Percentiles rank a stretch among this genome's conserved stretches.
phyloP scores from a whole-genome alignment of 2,797 vertebrate genomes.

The Pangasius sanitwongsei region DNA sequence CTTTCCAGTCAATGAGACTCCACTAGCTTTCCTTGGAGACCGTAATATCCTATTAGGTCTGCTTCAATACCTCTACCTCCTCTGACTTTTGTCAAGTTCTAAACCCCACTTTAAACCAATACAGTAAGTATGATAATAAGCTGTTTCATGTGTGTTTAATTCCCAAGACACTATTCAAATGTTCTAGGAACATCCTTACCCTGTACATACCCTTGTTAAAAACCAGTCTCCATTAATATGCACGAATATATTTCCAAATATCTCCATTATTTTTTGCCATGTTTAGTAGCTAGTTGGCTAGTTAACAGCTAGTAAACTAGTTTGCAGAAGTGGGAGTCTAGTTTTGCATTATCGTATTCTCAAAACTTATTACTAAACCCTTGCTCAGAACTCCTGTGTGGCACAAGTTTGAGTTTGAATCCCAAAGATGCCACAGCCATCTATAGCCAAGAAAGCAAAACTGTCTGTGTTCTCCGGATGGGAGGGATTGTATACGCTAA shows the following conservation, averaged over 20 bases:
- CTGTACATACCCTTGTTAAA: background rate
- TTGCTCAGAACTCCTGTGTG: background rate
- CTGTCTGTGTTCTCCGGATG: too few relatives aligned
- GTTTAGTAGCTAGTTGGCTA: background rate
- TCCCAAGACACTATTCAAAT: background rate
- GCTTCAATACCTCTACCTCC: background rate
- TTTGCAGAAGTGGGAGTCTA: background rate
- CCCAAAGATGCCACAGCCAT: too few relatives aligned
- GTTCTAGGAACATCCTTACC: background rate
- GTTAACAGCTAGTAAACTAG: background rate
- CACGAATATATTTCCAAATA: background rate
- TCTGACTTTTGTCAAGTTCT: background rate
- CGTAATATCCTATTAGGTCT: background rate
- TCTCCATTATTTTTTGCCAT: background rate
- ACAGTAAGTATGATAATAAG: background rate
- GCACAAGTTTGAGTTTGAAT: background rate
- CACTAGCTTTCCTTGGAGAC: constrained; percentile 17
- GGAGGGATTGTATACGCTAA: background rate
- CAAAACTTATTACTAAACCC: background rate
- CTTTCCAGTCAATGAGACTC: constrained; percentile 23
- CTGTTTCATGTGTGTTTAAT: background rate
- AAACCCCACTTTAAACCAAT: background rate
- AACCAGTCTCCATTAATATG: background rate
- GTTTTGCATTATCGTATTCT: background rate
- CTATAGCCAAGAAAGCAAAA: background rate